phyloP scores from a whole-genome alignment of 2,797 vertebrate genomes.

The Clarias fuscus region DNA sequence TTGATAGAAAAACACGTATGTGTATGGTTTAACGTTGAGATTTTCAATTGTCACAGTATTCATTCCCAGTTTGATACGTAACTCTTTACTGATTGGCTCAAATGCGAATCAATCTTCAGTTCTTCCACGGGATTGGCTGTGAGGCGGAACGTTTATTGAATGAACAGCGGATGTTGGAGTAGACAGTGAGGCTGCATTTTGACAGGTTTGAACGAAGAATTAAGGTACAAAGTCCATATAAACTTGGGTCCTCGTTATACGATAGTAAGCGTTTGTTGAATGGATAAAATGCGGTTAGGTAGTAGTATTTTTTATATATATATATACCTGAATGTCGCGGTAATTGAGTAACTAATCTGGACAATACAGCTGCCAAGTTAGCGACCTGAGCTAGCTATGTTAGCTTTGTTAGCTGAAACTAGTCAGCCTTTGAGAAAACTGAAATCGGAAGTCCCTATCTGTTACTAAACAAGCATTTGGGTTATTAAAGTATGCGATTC shows the following conservation, averaged over 20 bases:
- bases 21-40: background rate
- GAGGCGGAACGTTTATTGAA: conserved; percentile 63
- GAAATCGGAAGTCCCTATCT: conserved; percentile 19
- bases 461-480: background rate
- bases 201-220: conserved; percentile 59
- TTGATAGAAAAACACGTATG: background rate
- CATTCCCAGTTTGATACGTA: accelerated
- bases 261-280: background rate
- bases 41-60: background rate
- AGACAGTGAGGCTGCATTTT: conserved; percentile 76
- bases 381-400: conserved; percentile 26
- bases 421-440: conserved; percentile 13
- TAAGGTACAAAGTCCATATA: conserved; percentile 58
- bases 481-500: background rate
- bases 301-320: background rate
- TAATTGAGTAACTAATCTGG: background rate
- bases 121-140: conserved; percentile 62
- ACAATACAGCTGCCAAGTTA: conserved; percentile 19
- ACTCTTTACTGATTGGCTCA: conserved; percentile 57
- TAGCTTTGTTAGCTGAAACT: conserved; percentile 44
- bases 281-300: accelerated
- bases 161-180: conserved; percentile 70
- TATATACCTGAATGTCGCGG: background rate
- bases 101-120: conserved; percentile 19
- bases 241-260: background rate